Base-by-base conservation (phyloP, 1,140 invertebrate species). In the Centruroides sculpturatus region DNA sequence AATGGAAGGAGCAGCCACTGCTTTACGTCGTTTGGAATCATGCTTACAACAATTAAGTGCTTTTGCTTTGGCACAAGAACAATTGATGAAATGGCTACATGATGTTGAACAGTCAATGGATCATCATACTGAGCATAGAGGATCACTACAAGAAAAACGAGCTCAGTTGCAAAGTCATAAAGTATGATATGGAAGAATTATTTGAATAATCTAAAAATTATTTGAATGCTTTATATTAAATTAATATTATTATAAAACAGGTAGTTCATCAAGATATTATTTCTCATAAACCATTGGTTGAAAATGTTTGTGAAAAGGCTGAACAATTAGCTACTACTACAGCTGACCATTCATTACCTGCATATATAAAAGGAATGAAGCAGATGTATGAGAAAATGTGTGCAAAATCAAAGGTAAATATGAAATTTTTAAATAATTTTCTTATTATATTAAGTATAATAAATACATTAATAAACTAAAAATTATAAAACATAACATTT, bases 161-260 rank as follows among this genome's bases (percentile, higher is more conserved):
- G 91, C 90, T 0, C 92, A 95, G 71, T 72, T 95, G 12, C 91
- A 95, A 71, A 93, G 92, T 70, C 92, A 95, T 70, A 90, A 89
- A 73, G 85, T 96, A 61, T 50, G 13, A n/a, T 23, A 23, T 23
- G 23, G 23, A 23, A 23, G 6, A 57, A 12, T 57, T 5, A 53
- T 36, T 34, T 53, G 7, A 36, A 36, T 53, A 53, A 53, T 23
- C 5, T 53, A 6, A 53, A 53, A 34, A 3, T 23, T 53, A 36
- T 34, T 34, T 53, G 35, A 36, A 53, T 53, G 23, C 51, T 53
- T 53, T 36, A 34, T 53, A 36, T 36, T 34, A 53, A 34, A 53
- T 34, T 53, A 53, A 36, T 6, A 53, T 36, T 36, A 6, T 36
- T 53, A 53, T 53, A 36, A 51, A n/a, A 1, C 61, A 76, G 74